phyloP scores from a whole-genome alignment of 2,797 vertebrate species.

The Cyprinodon diabolis region DNA sequence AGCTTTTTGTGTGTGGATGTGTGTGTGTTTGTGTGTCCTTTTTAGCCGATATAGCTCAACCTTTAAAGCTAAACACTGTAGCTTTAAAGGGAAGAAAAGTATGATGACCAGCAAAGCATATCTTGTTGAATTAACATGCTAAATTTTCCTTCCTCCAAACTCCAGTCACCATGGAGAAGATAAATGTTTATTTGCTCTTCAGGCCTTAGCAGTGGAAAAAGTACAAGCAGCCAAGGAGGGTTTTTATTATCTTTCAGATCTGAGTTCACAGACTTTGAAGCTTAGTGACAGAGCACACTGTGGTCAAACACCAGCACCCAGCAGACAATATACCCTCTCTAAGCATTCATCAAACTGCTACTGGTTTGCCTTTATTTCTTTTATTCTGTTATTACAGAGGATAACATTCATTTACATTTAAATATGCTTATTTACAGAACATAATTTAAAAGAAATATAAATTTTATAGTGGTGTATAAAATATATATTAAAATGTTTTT shows the following conservation, averaged over 20 bases:
- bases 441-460: not conserved
- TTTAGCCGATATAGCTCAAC: no score
- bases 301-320: constrained; percentile 60
- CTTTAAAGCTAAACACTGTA: no score
- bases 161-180: constrained; percentile 34
- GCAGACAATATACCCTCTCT: constrained; percentile 71
- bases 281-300: constrained; percentile 66
- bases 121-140: constrained; percentile 50
- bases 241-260: constrained; percentile 48
- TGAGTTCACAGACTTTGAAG: constrained; percentile 67
- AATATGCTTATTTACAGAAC: not conserved
- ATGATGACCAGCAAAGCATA: constrained; percentile 20
- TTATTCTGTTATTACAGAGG: constrained; percentile 12
- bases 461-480: not conserved
- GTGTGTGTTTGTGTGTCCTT: no score
- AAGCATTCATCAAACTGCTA: constrained; percentile 70
- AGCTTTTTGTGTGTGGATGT: no score
- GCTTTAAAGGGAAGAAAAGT: no score
- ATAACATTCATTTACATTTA: not conserved
- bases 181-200: constrained; percentile 67
- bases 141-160: constrained; percentile 35
- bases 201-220: constrained; percentile 46
- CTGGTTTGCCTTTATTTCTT: constrained; percentile 44
- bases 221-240: constrained; percentile 37
- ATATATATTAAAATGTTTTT: not conserved